Base-by-base conservation (phyloP, 2,888 invertebrate genomes). In the Epicampocera succincta region DNA sequence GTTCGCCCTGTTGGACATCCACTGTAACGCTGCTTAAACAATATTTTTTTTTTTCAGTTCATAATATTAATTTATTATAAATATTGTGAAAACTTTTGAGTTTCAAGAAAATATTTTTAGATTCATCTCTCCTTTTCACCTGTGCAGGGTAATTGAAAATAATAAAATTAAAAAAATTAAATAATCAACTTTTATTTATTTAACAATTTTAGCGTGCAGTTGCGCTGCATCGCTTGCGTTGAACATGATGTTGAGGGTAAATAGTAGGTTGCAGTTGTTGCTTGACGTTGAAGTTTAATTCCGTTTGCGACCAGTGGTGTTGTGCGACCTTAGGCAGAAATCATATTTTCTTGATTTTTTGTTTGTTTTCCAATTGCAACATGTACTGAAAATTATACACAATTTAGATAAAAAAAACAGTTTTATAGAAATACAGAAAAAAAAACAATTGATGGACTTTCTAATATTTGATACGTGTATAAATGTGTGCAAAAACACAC, bases 391-490 rank as follows among this genome's bases (percentile, higher is more conserved):
- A 81, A 81, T 76, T 76, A 63, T 73, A 54, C 50, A 56, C 73
- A 81, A 81, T 81, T 81, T 81, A 46, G 73, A 72, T 81, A 69
- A 73, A 80, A 69, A 73, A 80, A 73, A n/a, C n/a, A 19, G n/a
- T 54, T 73, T 63, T 63, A 44, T 54, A 63, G 73, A 73, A 73
- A 73, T 73, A 33, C 42, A 63, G 61, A 73, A 73, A 73, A 63
- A 73, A 63, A 63, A 46, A 21, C 44, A 46, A 42, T 17, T 54
- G 63, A 63, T 44, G 73, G 54, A 73, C 73, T 73, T 73, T 73
- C 73, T 73, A 73, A 73, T 63, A 63, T 38, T 63, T 50, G 19
- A 2, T 63, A 73, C 73, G 33, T 73, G 63, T 46, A 15, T n/a
- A 8, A 73, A 63, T 83, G 80, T 83, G 46, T 79, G 8, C 1